Evolutionary conservation across 2,113 vertebrate genomes (phyloP).

Genomic region (Thunnus maccoyii): DNA sequence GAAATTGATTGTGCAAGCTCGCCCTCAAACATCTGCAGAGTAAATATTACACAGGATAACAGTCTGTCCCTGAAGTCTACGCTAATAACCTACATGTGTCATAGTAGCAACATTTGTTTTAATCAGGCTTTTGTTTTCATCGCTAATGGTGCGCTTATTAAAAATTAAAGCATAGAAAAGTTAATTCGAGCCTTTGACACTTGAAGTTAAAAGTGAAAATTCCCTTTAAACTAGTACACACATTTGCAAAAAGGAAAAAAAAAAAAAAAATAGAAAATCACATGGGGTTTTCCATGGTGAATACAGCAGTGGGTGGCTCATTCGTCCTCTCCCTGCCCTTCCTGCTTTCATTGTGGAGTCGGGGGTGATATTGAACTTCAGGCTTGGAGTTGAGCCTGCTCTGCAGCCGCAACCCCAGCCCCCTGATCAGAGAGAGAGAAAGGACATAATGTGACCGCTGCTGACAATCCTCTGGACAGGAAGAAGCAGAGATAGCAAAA

Average conservation of each 20-base stretch:
- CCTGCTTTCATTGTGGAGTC: conserved; percentile 79
- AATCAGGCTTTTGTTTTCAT: neutral
- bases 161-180: neutral
- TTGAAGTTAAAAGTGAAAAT: conserved; percentile 22
- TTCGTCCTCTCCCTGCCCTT: conserved; percentile 81
- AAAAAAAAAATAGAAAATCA: conserved; percentile 28
- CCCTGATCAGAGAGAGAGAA: conserved; percentile 60
- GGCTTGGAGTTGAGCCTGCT: conserved; percentile 79
- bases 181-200: conserved; percentile 17
- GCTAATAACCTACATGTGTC: conserved; percentile 36
- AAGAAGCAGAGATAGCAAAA: conserved; percentile 62
- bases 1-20: conserved; percentile 80
- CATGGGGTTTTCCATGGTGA: conserved; percentile 65
- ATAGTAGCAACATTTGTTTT: conserved; percentile 26
- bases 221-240: conserved; percentile 31
- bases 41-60: conserved; percentile 68
- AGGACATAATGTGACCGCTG: conserved; percentile 70
- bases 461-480: conserved; percentile 78
- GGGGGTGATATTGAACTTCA: conserved; percentile 78
- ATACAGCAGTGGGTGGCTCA: conserved; percentile 80
- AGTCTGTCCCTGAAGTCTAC: conserved; percentile 51
- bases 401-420: conserved; percentile 52
- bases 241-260: conserved; percentile 7
- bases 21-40: conserved; percentile 81
- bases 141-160: neutral